A percentile compares a stretch with the other conserved stretches of the same genome.
Conservation (phyloP, 2,113 vertebrate species). For the Alouatta palliata region DNA sequence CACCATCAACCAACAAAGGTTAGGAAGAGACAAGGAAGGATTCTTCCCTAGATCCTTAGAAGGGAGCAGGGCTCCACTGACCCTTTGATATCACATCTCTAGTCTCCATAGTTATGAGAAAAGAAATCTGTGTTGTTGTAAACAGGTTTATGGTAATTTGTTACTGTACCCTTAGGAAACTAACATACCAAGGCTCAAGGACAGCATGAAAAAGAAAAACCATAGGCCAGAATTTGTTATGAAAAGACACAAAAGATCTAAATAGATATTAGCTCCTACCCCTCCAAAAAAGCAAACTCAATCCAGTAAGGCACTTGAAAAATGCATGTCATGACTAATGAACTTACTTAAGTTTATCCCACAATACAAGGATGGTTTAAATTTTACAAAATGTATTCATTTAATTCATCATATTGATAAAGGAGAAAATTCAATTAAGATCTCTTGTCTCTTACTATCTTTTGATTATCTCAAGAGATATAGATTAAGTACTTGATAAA, state of each 20-base stretch:
- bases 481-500: background rate
- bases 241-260: background rate
- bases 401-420: background rate
- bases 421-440: background rate
- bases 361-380: slow-evolving; percentile 37
- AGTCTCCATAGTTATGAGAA: background rate
- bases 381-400: background rate
- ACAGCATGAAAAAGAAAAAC: background rate
- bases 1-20: background rate
- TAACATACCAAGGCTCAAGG: background rate
- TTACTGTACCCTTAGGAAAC: background rate
- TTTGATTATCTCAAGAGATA: background rate
- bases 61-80: background rate
- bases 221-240: background rate
- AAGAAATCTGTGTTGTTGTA: background rate
- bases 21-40: background rate
- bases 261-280: background rate
- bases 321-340: background rate
- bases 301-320: background rate
- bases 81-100: background rate
- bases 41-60: background rate
- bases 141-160: background rate
- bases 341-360: background rate
- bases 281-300: background rate
- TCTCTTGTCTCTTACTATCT: no score